phyloP scores from a whole-genome alignment of 2,797 vertebrate genomes.

The Poeciliopsis paucimaculata region DNA sequence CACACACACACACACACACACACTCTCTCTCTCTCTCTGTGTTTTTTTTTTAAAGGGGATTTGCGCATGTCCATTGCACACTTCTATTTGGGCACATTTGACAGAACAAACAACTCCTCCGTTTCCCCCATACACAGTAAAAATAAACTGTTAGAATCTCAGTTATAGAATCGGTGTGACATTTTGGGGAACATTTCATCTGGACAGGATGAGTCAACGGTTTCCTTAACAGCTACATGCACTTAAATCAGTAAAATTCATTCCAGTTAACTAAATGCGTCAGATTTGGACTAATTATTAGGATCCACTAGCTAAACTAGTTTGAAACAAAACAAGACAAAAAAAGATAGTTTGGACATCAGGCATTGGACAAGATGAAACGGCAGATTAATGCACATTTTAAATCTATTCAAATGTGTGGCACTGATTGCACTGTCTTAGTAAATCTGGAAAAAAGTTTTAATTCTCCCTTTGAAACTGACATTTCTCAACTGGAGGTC shows the following conservation, averaged over 20 bases:
- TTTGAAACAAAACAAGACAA: background rate
- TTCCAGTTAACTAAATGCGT: background rate
- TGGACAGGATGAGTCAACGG: background rate
- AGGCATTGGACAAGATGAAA: background rate
- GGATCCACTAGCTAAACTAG: background rate
- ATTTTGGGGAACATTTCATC: background rate
- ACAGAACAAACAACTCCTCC: conserved; percentile 25
- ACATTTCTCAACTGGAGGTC: background rate
- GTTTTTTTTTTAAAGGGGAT: conserved; percentile 2
- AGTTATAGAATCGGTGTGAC: background rate
- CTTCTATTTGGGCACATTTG: conserved; percentile 22
- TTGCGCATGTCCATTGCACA: conserved; percentile 3
- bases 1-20: too few species aligned
- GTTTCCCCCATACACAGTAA: background rate
- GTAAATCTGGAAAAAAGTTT: background rate
- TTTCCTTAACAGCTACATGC: background rate
- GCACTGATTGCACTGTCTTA: background rate
- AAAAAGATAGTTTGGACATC: background rate
- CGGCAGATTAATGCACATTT: background rate
- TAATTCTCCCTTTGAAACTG: background rate
- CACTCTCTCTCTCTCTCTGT: too few species aligned
- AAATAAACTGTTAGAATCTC: background rate
- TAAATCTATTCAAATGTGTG: background rate
- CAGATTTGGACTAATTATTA: background rate
- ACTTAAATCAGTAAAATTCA: background rate